These are phyloP conservation scores for Heliconius sara DNA, from an alignment of 2,888 invertebrate genomes.

Conservation along the genomic window DNA sequence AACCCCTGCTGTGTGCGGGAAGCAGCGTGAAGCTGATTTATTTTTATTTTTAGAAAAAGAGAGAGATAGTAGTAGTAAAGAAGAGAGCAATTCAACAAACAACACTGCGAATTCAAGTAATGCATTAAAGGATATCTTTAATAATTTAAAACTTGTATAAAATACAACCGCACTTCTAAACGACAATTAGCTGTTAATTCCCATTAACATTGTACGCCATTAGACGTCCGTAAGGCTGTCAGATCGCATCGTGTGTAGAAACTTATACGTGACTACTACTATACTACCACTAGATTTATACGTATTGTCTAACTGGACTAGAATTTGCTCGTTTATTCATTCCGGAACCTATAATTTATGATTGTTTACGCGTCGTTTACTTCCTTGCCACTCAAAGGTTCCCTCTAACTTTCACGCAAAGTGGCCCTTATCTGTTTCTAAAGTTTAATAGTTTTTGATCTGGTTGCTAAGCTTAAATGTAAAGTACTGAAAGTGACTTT, in stretches of 20 bases:
- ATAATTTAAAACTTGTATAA: too few relatives aligned
- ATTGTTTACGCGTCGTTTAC: conserved; percentile 55
- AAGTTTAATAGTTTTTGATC: conserved; percentile 42
- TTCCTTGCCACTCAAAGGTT: conserved; percentile 44
- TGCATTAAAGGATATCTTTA: too few relatives aligned
- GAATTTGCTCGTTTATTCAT: conserved; percentile 34
- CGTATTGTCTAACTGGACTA: conserved; percentile 15
- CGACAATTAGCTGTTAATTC: background rate
- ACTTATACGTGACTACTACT: background rate
- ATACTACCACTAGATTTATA: background rate
- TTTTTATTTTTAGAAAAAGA: too few relatives aligned
- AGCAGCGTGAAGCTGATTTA: too few relatives aligned
- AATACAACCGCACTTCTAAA: background rate
- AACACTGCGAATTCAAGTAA: too few relatives aligned
- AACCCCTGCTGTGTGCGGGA: too few relatives aligned
- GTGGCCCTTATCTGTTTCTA: conserved; percentile 38
- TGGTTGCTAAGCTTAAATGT: conserved; percentile 31
- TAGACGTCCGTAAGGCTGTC: background rate
- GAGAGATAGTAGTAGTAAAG: too few relatives aligned
- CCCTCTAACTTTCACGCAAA: conserved; percentile 47
- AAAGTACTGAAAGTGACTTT: conserved; percentile 11
- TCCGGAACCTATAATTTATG: conserved; percentile 53
- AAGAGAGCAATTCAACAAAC: too few relatives aligned
- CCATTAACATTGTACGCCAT: background rate
- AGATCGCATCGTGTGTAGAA: conserved; percentile 8